Evolutionary conservation across 2,888 invertebrate genomes (phyloP).

Genomic region (Watsonalla binaria): DNA sequence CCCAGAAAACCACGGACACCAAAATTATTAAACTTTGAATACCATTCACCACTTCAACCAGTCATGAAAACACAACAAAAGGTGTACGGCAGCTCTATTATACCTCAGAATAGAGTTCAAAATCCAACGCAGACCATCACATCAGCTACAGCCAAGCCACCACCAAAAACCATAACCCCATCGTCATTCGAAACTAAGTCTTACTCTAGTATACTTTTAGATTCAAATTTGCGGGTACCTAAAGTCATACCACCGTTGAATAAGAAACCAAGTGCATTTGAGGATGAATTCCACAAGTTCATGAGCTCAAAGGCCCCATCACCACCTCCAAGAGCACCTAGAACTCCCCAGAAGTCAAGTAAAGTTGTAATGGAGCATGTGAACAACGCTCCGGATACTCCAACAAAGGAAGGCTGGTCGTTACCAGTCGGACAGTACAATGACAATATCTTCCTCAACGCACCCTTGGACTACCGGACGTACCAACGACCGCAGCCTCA

Average conservation of each 20-base stretch:
- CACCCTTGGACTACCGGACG: constrained; percentile 52
- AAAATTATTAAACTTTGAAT: constrained; percentile 38
- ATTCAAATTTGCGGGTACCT: constrained; percentile 38
- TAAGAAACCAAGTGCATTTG: constrained; percentile 64
- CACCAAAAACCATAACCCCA: constrained; percentile 5
- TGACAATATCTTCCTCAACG: constrained; percentile 57
- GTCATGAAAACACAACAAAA: constrained; percentile 35
- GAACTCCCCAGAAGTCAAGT: constrained; percentile 7
- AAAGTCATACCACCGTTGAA: constrained; percentile 49
- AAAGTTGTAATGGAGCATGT: constrained; percentile 29
- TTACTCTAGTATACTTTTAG: constrained; percentile 25
- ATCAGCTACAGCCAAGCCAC: constrained; percentile 9
- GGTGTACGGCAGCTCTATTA: constrained; percentile 15
- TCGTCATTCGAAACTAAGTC: constrained; percentile 11
- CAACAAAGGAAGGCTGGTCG: constrained; percentile 28
- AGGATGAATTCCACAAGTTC: constrained; percentile 65
- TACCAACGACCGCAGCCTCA: constrained; percentile 10
- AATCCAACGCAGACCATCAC: constrained; percentile 6
- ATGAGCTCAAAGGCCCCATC: constrained; percentile 30
- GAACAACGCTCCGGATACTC: constrained; percentile 8
- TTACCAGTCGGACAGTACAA: constrained; percentile 64
- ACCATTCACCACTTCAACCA: constrained; percentile 51
- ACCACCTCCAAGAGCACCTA: constrained; percentile 10
- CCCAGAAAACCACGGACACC: constrained; percentile 56
- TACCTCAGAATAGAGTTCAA: background rate